Base-by-base conservation (phyloP, 2,797 vertebrate genomes). In the Acrocephalus scirpaceus region DNA sequence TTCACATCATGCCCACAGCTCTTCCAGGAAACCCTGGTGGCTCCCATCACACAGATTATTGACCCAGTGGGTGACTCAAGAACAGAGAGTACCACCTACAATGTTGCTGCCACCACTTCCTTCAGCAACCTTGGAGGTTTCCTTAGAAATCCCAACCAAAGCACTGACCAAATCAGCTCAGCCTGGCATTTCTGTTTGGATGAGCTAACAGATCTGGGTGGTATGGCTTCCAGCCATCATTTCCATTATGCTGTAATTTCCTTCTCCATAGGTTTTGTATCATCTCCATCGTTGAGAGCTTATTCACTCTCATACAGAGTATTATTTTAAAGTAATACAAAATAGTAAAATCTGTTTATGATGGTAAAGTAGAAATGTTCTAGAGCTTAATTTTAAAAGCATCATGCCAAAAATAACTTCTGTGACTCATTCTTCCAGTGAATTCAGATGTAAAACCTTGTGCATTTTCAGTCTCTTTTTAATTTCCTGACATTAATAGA, bases 171-270 rank as follows among this genome's bases (percentile, higher is more conserved):
- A 56, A 86, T 84, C 78, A 92, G 47, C 78, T 88, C 92, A 76
- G 81, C 67, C 85, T 95, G 95, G 81, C 79, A 30, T 91, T 93
- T 94, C 65, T 94, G 76, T 85, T 94, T 2, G 8, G 92, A 91
- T 96, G 96, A 97, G 91, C 92, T 94, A 86, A 95, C 74, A 76
- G 83, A 85, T 87, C 71, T 93, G 88, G 81, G 86, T 96, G 92
- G 91, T 94, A 77, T 95, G 96, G 92, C 96, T 96, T 58, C 36
- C 3, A 17, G 96, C 96, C 92, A 93, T 85, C 56, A 20, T 90
- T 96, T 95, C 92, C 96, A 95, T 93, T 97, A 90, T 83, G 64
- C 84, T 93, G 71, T 87, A 80, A 87, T 94, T 97, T 96, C 84
- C 86, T 94, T 90, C 86, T 93, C 67, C 56, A 23, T 93, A 78